A percentile compares a stretch with the other conserved stretches of the same genome.
Evolutionary conservation across 1,140 invertebrate genomes (phyloP).

Genomic region (Formica exsecta): DNA sequence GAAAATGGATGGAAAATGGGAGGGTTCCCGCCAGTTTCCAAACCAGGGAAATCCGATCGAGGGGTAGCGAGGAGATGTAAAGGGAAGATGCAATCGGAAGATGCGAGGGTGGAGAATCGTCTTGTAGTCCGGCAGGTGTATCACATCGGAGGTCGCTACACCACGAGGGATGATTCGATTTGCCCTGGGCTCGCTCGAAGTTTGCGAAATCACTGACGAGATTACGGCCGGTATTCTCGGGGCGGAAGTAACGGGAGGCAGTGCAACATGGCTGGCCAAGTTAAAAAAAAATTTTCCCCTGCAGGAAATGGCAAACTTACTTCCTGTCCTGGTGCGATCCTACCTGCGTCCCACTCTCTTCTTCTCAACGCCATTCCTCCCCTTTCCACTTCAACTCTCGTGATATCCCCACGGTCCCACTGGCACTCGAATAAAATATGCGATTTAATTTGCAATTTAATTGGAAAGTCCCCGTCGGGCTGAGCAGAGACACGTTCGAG

Average conservation of each 20-base stretch:
- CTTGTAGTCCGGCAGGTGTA: constrained; percentile 6
- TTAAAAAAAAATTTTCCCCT: constrained; percentile 27
- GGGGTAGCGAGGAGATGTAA: not conserved
- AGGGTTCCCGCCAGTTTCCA: constrained; percentile 2
- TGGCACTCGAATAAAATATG: constrained; percentile 75
- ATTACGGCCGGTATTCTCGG: constrained; percentile 39
- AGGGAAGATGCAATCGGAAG: not conserved
- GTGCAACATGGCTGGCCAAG: not conserved
- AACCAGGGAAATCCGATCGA: constrained; percentile 5
- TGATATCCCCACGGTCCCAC: constrained; percentile 46
- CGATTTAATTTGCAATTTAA: constrained; percentile 79
- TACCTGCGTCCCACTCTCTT: constrained; percentile 17
- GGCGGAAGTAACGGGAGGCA: not conserved
- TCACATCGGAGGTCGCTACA: not conserved
- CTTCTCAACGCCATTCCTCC: not conserved
- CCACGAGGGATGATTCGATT: constrained; percentile 65
- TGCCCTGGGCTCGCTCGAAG: constrained; percentile 44
- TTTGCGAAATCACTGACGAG: constrained; percentile 71
- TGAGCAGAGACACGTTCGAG: constrained; percentile 37
- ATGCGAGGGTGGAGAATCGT: constrained; percentile 27
- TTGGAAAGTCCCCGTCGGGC: constrained; percentile 68
- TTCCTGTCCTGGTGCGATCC: constrained; percentile 40
- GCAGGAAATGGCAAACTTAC: constrained; percentile 67
- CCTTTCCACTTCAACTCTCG: constrained; percentile 14
- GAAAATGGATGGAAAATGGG: not conserved